Conservation (phyloP, 2,797 vertebrate genomes). For the Pyrocephalus nanus region DNA sequence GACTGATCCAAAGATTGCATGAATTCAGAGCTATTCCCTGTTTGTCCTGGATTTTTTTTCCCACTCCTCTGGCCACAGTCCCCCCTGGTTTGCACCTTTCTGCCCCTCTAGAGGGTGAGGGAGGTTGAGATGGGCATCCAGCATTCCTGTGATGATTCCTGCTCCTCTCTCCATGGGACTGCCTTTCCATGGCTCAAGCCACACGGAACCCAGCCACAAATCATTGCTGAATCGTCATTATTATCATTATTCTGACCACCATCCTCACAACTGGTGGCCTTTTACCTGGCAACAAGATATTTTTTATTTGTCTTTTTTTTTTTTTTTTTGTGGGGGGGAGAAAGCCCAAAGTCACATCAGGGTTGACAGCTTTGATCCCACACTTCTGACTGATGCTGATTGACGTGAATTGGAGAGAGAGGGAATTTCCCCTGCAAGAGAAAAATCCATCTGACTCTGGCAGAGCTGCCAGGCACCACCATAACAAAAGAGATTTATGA, state of each 20-base stretch:
- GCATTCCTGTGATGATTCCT: background rate
- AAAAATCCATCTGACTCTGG: background rate
- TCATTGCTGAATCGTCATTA: background rate
- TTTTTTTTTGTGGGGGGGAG: no score
- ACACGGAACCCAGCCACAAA: background rate
- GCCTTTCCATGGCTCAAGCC: background rate
- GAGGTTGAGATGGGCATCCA: background rate
- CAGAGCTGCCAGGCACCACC: slow-evolving; percentile 1
- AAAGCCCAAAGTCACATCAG: background rate
- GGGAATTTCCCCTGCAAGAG: background rate
- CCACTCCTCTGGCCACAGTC: background rate
- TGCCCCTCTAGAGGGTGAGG: background rate
- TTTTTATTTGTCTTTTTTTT: background rate
- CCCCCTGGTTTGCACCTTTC: background rate
- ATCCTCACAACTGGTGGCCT: background rate
- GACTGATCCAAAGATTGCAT: background rate
- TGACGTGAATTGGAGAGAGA: background rate
- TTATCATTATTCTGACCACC: background rate
- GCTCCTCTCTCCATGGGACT: background rate
- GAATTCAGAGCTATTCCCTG: background rate
- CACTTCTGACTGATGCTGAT: background rate
- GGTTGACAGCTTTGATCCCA: background rate
- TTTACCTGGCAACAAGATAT: background rate
- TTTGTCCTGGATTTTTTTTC: background rate
- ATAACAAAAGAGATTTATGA: slow-evolving; percentile 25